These are phyloP conservation scores for Aporophyla nigra DNA, from an alignment of 2,888 invertebrate genomes.

Conservation along the genomic window DNA sequence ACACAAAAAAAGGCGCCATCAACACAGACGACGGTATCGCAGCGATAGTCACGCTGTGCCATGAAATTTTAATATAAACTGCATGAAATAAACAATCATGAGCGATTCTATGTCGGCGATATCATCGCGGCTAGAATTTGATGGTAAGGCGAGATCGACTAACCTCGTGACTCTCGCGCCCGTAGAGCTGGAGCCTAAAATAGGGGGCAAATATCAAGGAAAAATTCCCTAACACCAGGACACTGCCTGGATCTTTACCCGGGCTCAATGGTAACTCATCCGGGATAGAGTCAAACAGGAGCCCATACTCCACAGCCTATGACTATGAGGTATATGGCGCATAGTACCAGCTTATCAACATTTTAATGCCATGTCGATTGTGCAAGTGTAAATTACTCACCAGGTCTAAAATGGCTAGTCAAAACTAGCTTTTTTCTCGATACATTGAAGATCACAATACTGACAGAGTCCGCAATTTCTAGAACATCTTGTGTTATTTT, in stretches of 20 bases:
- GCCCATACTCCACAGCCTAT: neutral
- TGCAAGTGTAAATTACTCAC: constrained; percentile 77
- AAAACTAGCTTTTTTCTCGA: constrained; percentile 94
- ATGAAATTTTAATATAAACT: too few species aligned
- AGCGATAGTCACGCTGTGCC: too few species aligned
- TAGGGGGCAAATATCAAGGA: neutral
- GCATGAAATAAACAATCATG: too few species aligned
- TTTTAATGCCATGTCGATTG: neutral
- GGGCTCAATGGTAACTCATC: neutral
- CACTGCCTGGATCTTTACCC: neutral
- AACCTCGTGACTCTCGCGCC: too few species aligned
- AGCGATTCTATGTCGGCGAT: too few species aligned
- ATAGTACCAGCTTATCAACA: neutral
- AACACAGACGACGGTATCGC: too few species aligned
- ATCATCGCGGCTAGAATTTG: too few species aligned
- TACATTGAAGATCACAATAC: constrained; percentile 95
- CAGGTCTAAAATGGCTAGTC: constrained; percentile 98
- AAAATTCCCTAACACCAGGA: neutral
- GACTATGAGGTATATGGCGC: rapidly evolving
- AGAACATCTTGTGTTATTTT: constrained; percentile 95
- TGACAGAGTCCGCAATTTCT: constrained; percentile 95
- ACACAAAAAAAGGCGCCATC: too few species aligned
- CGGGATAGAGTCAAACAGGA: neutral
- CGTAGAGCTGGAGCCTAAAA: neutral
- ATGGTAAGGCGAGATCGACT: too few species aligned